Conservation (phyloP, 2,113 vertebrate genomes). For the Psittacara wagleri region DNA sequence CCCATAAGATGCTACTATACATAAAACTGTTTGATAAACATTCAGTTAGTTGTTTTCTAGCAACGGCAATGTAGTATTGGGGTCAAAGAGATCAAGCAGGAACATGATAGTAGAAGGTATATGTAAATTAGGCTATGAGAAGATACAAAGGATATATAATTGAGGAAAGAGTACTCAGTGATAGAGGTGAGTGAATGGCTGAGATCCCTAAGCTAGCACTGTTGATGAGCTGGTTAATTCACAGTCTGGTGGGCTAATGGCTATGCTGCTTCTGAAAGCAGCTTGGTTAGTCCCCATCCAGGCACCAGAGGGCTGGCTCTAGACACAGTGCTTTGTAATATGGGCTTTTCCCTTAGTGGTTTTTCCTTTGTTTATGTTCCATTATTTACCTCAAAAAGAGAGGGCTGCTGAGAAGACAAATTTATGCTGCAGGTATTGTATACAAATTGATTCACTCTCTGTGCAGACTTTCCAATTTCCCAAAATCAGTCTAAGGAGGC, state of each 20-base stretch:
- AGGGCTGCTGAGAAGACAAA: background rate
- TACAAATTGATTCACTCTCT: background rate
- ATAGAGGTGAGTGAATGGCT: rapidly evolving
- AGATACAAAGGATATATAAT: background rate
- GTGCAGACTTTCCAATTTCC: background rate
- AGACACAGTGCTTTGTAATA: background rate
- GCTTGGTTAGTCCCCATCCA: rapidly evolving
- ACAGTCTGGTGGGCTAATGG: background rate
- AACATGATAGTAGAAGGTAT: background rate
- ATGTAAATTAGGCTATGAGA: background rate
- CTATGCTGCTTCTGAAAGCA: background rate
- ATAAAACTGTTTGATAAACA: background rate
- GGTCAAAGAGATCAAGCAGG: background rate
- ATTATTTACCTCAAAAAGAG: background rate
- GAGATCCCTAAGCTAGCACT: background rate
- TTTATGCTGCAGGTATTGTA: background rate
- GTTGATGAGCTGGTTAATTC: background rate
- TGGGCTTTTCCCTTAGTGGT: background rate
- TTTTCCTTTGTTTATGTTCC: background rate
- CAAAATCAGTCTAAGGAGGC: background rate
- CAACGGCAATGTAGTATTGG: background rate
- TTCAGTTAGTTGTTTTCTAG: background rate
- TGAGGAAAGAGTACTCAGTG: background rate
- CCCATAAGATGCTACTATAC: too few relatives aligned
- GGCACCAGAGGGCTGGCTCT: background rate